Evolutionary conservation across 2,113 vertebrate species (phyloP).

Genomic region (Phoenicopterus ruber): DNA sequence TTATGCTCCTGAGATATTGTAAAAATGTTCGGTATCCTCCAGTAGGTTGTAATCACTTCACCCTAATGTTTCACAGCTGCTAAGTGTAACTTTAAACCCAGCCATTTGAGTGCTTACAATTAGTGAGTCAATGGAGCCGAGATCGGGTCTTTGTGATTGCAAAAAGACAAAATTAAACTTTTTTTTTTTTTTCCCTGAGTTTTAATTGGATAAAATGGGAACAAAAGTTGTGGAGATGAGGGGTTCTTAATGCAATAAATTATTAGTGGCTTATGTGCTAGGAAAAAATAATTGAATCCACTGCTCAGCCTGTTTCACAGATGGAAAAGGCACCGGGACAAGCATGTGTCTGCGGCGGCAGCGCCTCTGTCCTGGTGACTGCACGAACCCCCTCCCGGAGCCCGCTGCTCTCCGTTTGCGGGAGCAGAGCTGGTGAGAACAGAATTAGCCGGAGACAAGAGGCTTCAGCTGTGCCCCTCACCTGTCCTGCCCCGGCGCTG

Average conservation of each 20-base stretch:
- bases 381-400: neutral
- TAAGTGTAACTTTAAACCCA: conserved; percentile 62
- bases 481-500: neutral
- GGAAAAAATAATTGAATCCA: conserved; percentile 27
- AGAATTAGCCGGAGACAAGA: neutral
- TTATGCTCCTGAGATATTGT: conserved; percentile 66
- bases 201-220: conserved; percentile 16
- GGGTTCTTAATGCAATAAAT: neutral
- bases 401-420: fast-evolving
- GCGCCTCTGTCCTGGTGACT: neutral
- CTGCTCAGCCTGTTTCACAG: conserved; percentile 16
- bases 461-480: neutral
- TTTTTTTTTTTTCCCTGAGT: neutral
- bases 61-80: conserved; percentile 66
- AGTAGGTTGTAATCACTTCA: conserved; percentile 70
- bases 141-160: neutral
- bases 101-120: conserved; percentile 49
- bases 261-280: conserved; percentile 1
- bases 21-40: conserved; percentile 68
- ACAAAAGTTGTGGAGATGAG: conserved; percentile 7
- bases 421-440: neutral
- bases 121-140: conserved; percentile 23
- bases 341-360: neutral
- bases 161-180: neutral
- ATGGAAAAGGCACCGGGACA: conserved; percentile 25